Evolutionary conservation across 2,888 invertebrate species (phyloP), one percentile per base, ranked within the genome.

Genomic region (Platycnemis pennipes): DNA sequence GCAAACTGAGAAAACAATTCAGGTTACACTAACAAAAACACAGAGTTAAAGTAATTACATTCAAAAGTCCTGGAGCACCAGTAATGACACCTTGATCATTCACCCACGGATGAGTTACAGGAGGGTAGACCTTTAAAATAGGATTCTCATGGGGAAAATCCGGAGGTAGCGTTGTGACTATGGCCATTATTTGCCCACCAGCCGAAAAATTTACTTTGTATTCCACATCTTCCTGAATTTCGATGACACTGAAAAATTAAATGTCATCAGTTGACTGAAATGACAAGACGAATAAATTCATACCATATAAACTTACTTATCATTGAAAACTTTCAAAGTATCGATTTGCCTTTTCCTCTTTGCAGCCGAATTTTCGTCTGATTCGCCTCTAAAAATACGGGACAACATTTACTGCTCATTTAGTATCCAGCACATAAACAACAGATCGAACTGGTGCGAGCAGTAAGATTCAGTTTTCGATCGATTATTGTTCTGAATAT

Each of bases 291-390:
- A 89, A 94, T 91, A 69, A 94, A n/a, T 46, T 94, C n/a, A 87
- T 44, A 45, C 95, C 94, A 88, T n/a, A 88, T n/a, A 26, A 22
- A 96, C 97, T 97, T 96, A 98, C 98, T 98, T 98, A 95, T 98
- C 98, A 96, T 98, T 98, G 96, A 98, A 98, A 95, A 98, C 97
- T 97, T 98, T 98, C 95, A 98, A 96, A 8, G 98, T 98, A 89
- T 98, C 98, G 95, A 98, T 98, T 97, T 98, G 98, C 49, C 98
- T 95, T 88, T 95, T 95, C 91, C 95, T 95, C 94, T 95, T 95
- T 13, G 94, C 89, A 56, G 94, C 69, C 69, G 95, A 94, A 95
- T 95, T 95, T 45, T 95, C 95, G 44, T 94, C 87, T 63, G 95
- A 94, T 86, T 95, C 95, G 22, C 96, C 96, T 96, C 97, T 97